Percentiles rank a stretch among this genome's conserved stretches.
Conservation (phyloP, 1,140 invertebrate species). For the Drosophila eugracilis region DNA sequence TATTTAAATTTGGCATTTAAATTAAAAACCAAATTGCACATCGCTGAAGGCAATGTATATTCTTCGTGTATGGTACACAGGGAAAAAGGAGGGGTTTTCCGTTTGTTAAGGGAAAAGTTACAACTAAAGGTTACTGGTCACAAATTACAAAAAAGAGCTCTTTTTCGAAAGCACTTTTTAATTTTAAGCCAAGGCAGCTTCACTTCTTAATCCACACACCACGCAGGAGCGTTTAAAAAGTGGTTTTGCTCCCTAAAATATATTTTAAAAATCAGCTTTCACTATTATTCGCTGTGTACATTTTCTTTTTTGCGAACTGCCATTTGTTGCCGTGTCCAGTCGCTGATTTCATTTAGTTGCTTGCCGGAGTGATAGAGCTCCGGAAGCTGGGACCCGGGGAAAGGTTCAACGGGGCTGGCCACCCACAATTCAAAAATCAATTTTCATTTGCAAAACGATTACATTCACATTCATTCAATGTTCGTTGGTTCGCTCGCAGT, state of each 20-base stretch:
- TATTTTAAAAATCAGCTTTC: not conserved
- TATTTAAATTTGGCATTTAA: conserved; percentile 75
- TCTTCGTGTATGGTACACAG: not conserved
- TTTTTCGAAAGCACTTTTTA: too few species aligned
- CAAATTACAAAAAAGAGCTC: not conserved
- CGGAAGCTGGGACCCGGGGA: conserved; percentile 27
- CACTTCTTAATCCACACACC: not conserved
- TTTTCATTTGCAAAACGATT: conserved; percentile 84
- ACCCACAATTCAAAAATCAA: conserved; percentile 83
- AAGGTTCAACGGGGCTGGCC: conserved; percentile 28
- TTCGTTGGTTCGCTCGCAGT: conserved; percentile 73
- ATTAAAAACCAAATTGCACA: conserved; percentile 75
- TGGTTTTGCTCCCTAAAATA: not conserved
- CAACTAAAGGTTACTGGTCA: too few species aligned
- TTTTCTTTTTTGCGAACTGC: conserved; percentile 18
- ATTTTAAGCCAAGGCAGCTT: too few species aligned
- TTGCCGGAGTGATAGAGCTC: conserved; percentile 61
- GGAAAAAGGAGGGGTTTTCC: not conserved
- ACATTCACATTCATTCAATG: conserved; percentile 83
- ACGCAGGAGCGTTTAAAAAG: not conserved
- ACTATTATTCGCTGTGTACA: conserved; percentile 8
- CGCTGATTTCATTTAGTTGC: conserved; percentile 79
- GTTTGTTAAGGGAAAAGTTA: not conserved
- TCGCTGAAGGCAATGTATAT: conserved; percentile 7
- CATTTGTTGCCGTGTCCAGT: conserved; percentile 52